These are phyloP conservation scores for Ecdyonurus torrentis DNA, from an alignment of 2,888 invertebrate genomes.

Conservation along the genomic window DNA sequence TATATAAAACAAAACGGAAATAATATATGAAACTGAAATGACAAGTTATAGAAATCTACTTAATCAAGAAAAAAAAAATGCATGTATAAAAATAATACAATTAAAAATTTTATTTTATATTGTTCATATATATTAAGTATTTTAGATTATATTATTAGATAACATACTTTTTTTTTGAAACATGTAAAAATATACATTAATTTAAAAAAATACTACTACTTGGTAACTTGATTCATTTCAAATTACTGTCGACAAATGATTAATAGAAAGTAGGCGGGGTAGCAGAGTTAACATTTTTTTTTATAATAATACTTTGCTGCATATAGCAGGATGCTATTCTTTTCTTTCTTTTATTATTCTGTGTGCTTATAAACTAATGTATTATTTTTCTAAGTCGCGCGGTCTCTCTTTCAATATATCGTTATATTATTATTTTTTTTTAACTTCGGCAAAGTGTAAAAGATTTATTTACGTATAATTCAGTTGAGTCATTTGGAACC, in stretches of 20 bases:
- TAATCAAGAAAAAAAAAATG: too few relatives aligned
- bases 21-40: too few relatives aligned
- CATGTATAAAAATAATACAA: too few relatives aligned
- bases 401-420: too few relatives aligned
- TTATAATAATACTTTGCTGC: background rate
- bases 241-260: background rate
- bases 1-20: too few relatives aligned
- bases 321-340: background rate
- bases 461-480: background rate
- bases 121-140: too few relatives aligned
- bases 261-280: background rate
- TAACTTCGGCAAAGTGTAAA: background rate
- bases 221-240: background rate
- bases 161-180: too few relatives aligned
- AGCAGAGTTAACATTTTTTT: background rate
- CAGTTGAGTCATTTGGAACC: slow-evolving; percentile 4
- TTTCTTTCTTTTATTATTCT: background rate
- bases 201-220: background rate
- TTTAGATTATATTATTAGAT: too few relatives aligned
- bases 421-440: too few relatives aligned
- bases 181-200: background rate
- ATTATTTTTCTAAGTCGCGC: too few relatives aligned
- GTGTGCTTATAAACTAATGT: background rate
- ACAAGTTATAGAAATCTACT: too few relatives aligned
- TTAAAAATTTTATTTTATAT: too few relatives aligned